Evolutionary conservation across 1,140 invertebrate genomes (phyloP).

Genomic region (Aethina tumida): DNA sequence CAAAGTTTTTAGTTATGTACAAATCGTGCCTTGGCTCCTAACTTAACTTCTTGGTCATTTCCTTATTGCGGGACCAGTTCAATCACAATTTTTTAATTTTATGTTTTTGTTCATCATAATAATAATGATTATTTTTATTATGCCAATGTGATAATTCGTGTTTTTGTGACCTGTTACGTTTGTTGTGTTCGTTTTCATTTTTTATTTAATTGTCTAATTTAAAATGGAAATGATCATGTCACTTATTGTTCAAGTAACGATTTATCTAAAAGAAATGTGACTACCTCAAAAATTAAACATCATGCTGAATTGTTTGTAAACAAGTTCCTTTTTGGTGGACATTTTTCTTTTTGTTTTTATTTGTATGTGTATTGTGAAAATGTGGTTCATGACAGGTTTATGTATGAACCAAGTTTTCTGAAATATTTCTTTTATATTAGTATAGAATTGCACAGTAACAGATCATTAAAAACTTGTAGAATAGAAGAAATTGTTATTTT

Average conservation of each 20-base stretch:
- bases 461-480: slow-evolving; percentile 10
- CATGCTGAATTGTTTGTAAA: neutral
- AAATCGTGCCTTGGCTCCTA: slow-evolving; percentile 17
- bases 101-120: slow-evolving; percentile 4
- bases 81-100: slow-evolving; percentile 9
- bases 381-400: neutral
- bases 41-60: slow-evolving; percentile 15
- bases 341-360: slow-evolving; percentile 5
- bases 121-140: slow-evolving; percentile 10
- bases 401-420: neutral
- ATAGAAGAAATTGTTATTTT: slow-evolving; percentile 10
- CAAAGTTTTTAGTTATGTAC: slow-evolving; percentile 9
- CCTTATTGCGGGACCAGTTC: slow-evolving; percentile 16
- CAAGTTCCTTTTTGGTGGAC: neutral
- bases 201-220: no score
- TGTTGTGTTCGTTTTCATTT: no score
- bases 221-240: no score
- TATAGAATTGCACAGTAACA: slow-evolving; percentile 12
- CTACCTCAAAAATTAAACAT: neutral
- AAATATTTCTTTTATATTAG: neutral
- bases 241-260: slow-evolving; percentile 6
- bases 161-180: slow-evolving; percentile 15
- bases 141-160: slow-evolving; percentile 16
- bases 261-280: neutral
- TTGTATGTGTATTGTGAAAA: neutral